Percentiles rank a stretch among this genome's conserved stretches.
These are phyloP conservation scores for Allobates femoralis DNA, from an alignment of 2,797 vertebrate species.

Conservation along the genomic window DNA sequence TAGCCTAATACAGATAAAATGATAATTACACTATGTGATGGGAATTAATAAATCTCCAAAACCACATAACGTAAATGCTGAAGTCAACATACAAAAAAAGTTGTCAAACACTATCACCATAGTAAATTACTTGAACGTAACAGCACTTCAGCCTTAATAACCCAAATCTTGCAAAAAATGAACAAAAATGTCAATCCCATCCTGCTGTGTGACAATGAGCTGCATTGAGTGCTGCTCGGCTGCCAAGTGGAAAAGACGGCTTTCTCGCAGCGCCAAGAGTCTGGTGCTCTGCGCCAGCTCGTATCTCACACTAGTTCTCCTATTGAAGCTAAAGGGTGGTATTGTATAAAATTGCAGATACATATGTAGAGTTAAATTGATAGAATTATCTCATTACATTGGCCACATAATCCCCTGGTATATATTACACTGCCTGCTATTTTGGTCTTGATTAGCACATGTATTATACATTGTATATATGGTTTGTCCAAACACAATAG, in stretches of 20 bases:
- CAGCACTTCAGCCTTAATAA: slow-evolving; percentile 33
- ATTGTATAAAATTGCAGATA: slow-evolving; percentile 15
- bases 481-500: no score
- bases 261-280: slow-evolving; percentile 33
- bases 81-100: neutral
- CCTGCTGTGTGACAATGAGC: slow-evolving; percentile 55
- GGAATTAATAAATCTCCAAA: neutral
- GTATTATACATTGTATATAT: neutral
- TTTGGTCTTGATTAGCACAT: neutral
- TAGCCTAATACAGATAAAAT: neutral
- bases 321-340: neutral
- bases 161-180: slow-evolving; percentile 39
- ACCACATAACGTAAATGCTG: neutral
- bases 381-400: neutral
- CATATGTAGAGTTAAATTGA: neutral
- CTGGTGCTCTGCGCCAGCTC: slow-evolving; percentile 33
- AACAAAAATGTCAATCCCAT: slow-evolving; percentile 49
- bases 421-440: neutral
- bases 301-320: slow-evolving; percentile 15
- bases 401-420: neutral
- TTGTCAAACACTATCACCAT: slow-evolving; percentile 2
- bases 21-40: neutral
- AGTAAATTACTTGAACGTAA: slow-evolving; percentile 12
- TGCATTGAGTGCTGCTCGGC: slow-evolving; percentile 48
- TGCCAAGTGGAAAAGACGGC: slow-evolving; percentile 54